A percentile compares a stretch with the other conserved stretches of the same genome.
phyloP scores from a whole-genome alignment of 2,888 invertebrate species.

The Anagyrus pseudococci region DNA sequence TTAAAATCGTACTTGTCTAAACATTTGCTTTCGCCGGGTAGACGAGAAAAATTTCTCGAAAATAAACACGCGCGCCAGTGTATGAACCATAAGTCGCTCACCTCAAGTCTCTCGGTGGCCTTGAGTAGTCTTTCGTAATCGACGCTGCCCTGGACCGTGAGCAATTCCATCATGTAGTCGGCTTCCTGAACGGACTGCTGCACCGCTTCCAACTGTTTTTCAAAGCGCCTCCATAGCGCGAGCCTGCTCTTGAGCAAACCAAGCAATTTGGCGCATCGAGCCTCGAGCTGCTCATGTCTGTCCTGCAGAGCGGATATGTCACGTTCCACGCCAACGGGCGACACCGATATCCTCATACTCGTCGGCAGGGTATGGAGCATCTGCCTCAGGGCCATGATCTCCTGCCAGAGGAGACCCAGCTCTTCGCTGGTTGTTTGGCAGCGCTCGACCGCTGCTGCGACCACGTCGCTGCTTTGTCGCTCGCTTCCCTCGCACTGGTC shows the following conservation, averaged over 20 bases:
- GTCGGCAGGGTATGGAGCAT: constrained; percentile 80
- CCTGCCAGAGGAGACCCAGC: constrained; percentile 76
- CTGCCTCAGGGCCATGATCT: constrained; percentile 77
- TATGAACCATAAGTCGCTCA: constrained; percentile 59
- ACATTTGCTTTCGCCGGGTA: background rate
- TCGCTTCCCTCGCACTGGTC: constrained; percentile 77
- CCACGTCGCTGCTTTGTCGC: constrained; percentile 76
- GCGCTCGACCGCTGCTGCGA: constrained; percentile 77
- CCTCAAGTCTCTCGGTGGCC: constrained; percentile 85
- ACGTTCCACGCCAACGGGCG: constrained; percentile 77
- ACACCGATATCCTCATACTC: constrained; percentile 76
- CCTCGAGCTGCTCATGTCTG: constrained; percentile 75
- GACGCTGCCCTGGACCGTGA: constrained; percentile 83
- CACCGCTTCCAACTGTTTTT: constrained; percentile 78
- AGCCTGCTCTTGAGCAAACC: constrained; percentile 71
- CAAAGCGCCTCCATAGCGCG: constrained; percentile 79
- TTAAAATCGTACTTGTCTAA: background rate
- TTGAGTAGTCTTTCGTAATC: constrained; percentile 83
- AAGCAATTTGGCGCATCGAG: constrained; percentile 73
- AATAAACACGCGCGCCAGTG: background rate
- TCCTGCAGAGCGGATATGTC: constrained; percentile 80
- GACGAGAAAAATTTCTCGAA: constrained; percentile 3
- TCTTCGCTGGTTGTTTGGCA: constrained; percentile 77
- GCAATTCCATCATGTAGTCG: constrained; percentile 85
- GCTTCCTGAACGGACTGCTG: constrained; percentile 84